phyloP scores from a whole-genome alignment of 2,113 vertebrate genomes.

The Addax nasomaculatus region DNA sequence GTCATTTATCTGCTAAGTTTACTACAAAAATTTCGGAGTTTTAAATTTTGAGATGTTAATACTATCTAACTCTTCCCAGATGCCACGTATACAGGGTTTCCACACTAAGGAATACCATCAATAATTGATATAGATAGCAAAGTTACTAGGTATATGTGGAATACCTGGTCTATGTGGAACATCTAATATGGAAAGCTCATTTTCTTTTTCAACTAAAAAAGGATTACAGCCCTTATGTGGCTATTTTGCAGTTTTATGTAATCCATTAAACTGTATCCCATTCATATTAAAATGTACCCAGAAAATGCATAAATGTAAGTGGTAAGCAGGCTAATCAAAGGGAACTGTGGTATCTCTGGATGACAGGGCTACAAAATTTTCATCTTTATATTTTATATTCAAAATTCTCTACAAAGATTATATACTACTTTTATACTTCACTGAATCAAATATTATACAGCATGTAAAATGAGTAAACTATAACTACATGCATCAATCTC shows the following conservation, averaged over 20 bases:
- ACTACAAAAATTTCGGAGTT: neutral
- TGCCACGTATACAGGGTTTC: neutral
- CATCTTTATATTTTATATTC: neutral
- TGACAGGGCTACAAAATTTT: neutral
- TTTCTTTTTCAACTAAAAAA: constrained; percentile 23
- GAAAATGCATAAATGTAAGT: neutral
- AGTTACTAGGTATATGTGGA: neutral
- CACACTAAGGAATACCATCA: neutral
- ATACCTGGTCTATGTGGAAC: neutral
- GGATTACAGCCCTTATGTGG: neutral
- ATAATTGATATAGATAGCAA: neutral
- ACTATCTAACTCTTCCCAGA: neutral
- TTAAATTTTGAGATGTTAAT: neutral
- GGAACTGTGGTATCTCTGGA: neutral
- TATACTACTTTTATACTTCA: neutral
- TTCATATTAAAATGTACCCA: neutral
- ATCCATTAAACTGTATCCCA: neutral
- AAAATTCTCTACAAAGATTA: neutral
- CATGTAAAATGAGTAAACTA: neutral
- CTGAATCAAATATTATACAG: neutral
- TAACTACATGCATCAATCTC: neutral
- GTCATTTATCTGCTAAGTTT: neutral
- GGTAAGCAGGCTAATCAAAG: neutral
- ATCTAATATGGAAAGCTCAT: neutral
- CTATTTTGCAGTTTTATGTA: neutral